phyloP scores from a whole-genome alignment of 2,888 invertebrate genomes.

The Sisyra nigra region DNA sequence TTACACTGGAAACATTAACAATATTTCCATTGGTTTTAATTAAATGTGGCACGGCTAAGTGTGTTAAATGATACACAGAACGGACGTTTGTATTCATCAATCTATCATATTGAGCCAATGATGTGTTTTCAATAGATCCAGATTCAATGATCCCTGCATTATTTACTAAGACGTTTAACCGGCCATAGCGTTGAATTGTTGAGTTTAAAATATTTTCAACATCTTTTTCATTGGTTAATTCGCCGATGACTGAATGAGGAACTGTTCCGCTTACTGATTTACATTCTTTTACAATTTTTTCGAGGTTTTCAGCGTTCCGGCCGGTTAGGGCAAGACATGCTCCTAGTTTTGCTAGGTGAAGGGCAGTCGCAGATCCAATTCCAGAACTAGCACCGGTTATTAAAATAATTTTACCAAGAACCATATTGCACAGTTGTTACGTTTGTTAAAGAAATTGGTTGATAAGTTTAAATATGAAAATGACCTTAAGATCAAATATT shows the following conservation, averaged over 20 bases:
- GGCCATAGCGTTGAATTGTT: constrained; percentile 57
- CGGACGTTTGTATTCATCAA: constrained; percentile 83
- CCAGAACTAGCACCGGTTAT: constrained; percentile 75
- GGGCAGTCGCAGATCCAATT: constrained; percentile 68
- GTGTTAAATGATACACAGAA: constrained; percentile 65
- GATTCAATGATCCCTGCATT: constrained; percentile 75
- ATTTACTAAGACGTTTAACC: constrained; percentile 72
- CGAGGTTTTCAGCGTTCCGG: constrained; percentile 51
- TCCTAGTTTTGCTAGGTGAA: constrained; percentile 57
- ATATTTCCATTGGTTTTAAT: constrained; percentile 73
- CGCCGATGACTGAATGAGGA: constrained; percentile 47
- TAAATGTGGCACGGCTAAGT: constrained; percentile 75
- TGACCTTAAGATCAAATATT: not conserved
- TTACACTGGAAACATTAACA: constrained; percentile 91
- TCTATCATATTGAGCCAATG: constrained; percentile 73
- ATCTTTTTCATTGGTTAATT: constrained; percentile 57
- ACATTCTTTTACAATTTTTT: constrained; percentile 42
- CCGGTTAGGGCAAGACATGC: constrained; percentile 55
- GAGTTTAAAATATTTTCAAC: constrained; percentile 52
- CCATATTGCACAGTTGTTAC: not conserved
- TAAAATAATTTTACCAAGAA: constrained; percentile 55
- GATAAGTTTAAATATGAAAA: not conserved
- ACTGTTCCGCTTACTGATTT: constrained; percentile 17
- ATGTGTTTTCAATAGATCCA: constrained; percentile 74
- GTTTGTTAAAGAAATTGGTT: not conserved